Evolutionary conservation across 1,140 invertebrate genomes (phyloP), one percentile per base, ranked within the genome.

Genomic region (Aphelenchoides fujianensis): DNA sequence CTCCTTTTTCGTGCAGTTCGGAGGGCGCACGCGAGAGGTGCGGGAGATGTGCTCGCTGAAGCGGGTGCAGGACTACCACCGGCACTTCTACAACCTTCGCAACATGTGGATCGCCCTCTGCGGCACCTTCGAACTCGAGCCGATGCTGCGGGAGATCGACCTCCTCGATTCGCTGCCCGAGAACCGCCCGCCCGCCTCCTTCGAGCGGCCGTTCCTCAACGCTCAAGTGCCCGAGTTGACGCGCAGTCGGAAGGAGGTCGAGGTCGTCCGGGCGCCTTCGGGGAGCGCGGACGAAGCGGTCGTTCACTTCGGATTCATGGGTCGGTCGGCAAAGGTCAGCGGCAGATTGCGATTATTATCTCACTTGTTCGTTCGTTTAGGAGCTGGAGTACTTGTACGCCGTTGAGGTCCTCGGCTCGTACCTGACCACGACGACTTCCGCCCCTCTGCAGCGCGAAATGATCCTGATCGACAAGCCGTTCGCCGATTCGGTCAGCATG

Each of bases 251-350:
- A 80, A 84, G 37, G 73, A 84, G 48, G 79, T 12, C 2, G 52
- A 12, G 0, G 30, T 23, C 1, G 61, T 89, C 23, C 86, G 87
- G 69, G 95, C 92, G 87, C 91, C 93, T 0, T 90, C 90, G 54
- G 92, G 94, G 84, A 91, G 92, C 68, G 92, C 93, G 83, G 90
- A 90, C 70, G 90, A 91, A 86, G 93, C 93, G 30, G 86, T 93
- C 76, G 90, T 93, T 28, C 85, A 88, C 70, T 88, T 92, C 71
- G 91, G 89, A 0, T 95, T 92, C 91, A 86, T 92, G 74, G 92
- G 92, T n/a, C 91, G 92, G 0, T 31, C 62, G n/a, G 85, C 81
- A 3, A 83, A 82, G 70, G 86, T 86, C 55, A 71, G 66, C 36
- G 30, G 63, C 23, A 69, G 1, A 36, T 77, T 55, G 19, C 19